Percentiles rank a stretch among this genome's conserved stretches.
Conservation (phyloP, 2,113 vertebrate species). For the Carassius auratus region DNA sequence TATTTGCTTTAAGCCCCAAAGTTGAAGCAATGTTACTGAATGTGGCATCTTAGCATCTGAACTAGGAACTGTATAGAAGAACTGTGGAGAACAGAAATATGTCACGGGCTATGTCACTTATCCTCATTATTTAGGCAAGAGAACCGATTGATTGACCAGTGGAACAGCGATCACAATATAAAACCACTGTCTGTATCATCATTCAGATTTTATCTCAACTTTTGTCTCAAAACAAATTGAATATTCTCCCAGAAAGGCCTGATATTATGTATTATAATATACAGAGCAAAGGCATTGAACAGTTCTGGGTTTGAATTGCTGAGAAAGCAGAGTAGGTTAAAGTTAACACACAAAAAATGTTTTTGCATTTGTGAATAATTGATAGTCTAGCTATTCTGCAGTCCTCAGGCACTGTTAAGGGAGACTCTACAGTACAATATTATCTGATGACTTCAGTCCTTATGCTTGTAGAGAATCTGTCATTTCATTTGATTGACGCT, state of each 20-base stretch:
- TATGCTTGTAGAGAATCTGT: background rate
- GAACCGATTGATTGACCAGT: background rate
- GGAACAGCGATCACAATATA: background rate
- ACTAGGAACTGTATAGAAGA: too few species aligned
- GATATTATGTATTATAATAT: background rate
- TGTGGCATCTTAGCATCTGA: too few species aligned
- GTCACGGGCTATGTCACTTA: background rate
- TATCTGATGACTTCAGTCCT: constrained; percentile 1
- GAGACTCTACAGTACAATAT: background rate
- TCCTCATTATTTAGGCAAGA: background rate
- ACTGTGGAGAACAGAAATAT: background rate
- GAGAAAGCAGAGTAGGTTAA: background rate
- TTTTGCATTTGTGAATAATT: background rate
- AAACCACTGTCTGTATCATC: background rate
- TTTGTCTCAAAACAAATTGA: background rate
- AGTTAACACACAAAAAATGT: background rate
- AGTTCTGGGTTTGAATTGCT: background rate
- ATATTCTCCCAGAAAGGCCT: background rate
- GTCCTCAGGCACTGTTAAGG: background rate
- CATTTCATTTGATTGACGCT: background rate
- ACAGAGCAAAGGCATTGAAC: background rate
- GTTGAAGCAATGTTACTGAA: too few species aligned
- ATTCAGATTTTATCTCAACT: background rate
- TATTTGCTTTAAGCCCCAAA: background rate
- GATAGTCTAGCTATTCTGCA: background rate